Evolutionary conservation across 1,140 invertebrate species (phyloP).

Genomic region (Caenorhabditis inopinata): DNA sequence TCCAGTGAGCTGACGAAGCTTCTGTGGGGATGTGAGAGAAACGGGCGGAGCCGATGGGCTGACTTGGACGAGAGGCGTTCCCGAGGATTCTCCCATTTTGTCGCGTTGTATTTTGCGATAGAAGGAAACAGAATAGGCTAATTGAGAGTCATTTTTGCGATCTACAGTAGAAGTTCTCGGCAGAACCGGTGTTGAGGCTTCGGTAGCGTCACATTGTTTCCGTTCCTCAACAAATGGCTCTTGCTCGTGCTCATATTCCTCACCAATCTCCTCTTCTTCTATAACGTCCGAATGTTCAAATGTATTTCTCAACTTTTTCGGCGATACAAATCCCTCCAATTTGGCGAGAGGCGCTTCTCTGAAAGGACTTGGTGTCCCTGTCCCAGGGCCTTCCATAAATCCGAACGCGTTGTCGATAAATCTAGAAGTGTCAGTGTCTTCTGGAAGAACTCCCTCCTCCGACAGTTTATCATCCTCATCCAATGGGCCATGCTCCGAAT

Average conservation of each 20-base stretch:
- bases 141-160: not conserved
- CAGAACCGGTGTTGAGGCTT: not conserved
- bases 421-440: not conserved
- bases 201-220: not conserved
- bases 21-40: not conserved
- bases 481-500: not conserved
- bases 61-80: too few relatives aligned
- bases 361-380: not conserved
- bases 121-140: not conserved
- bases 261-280: not conserved
- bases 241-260: not conserved
- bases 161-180: too few relatives aligned
- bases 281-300: not conserved
- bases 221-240: too few relatives aligned
- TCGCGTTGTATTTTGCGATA: not conserved
- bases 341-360: not conserved
- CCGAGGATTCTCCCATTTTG: not conserved
- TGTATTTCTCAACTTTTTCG: too few relatives aligned
- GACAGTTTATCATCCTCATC: not conserved
- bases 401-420: constrained; percentile 5
- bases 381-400: constrained; percentile 7
- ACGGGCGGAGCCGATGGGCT: not conserved
- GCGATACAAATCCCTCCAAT: too few relatives aligned
- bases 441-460: not conserved
- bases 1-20: not conserved